These are phyloP conservation scores for Coracias cyanogaster DNA, from an alignment of 2,797 vertebrate genomes.

Conservation along the genomic window DNA sequence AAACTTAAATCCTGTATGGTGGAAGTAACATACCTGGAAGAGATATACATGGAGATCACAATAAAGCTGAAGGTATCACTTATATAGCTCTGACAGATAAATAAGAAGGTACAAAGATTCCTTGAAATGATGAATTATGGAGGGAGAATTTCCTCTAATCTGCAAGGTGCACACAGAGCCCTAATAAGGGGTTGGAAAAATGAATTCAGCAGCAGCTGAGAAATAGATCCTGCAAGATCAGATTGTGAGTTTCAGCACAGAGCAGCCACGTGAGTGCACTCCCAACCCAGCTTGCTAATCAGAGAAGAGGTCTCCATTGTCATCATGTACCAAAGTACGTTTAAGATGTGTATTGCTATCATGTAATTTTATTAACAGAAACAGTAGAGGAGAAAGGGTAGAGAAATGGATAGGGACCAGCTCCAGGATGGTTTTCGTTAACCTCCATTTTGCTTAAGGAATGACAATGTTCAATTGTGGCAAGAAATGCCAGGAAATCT, in stretches of 20 bases:
- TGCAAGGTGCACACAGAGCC: not conserved
- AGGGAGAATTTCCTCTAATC: not conserved
- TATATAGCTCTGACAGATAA: not conserved
- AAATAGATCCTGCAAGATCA: not conserved
- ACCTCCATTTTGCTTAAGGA: not conserved
- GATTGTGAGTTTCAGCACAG: not conserved
- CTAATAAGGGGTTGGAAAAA: not conserved
- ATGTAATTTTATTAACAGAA: not conserved
- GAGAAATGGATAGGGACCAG: not conserved
- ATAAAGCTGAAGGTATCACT: not conserved
- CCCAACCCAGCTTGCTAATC: not conserved
- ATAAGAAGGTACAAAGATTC: not conserved
- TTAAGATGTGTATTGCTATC: not conserved
- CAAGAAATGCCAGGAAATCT: not conserved
- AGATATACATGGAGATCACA: not conserved
- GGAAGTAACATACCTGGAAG: not conserved
- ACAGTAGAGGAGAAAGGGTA: not conserved
- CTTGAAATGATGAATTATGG: not conserved
- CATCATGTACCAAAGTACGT: not conserved
- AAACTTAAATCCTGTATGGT: not conserved
- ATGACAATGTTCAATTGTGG: not conserved
- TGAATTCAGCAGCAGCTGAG: not conserved
- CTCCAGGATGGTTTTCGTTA: not conserved
- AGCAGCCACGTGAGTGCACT: not conserved
- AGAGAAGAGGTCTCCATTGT: not conserved